Evolutionary conservation across 2,888 invertebrate species (phyloP), one percentile per base, ranked within the genome.

Genomic region (Halocaridina rubra): DNA sequence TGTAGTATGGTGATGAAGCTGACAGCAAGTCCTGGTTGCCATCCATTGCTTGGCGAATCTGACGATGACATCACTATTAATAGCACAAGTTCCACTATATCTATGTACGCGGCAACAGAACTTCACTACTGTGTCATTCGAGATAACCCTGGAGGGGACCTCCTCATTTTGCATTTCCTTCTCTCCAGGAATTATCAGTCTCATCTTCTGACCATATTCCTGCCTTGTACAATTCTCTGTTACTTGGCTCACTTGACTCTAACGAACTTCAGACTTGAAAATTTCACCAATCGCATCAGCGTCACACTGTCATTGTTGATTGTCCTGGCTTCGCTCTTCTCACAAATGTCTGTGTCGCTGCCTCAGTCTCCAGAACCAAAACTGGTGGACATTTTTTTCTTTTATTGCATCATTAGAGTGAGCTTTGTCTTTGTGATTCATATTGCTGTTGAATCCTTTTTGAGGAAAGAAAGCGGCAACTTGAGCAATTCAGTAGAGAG

Each of bases 251-350:
- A 71, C n/a, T 29, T 84, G 27, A 84, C 84, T 16, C 64, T 84
- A 39, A 78, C 78, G 1, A 71, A 64, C 22, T 84, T 84, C 46
- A 71, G 53, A 16, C 53, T 79, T 4, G 78, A 72, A 7, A 64
- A 46, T 32, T 84, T 84, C 74, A 78, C 72, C 27, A 79, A 84
- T 24, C 59, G 79, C 30, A 84, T 84, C 33, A 84, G 78, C 7
- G 79, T 84, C 19, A 79, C 84, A 3, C 61, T 84, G 33, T 84
- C 84, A 0, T 64, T 84, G 16, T 61, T 84, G 57, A 84, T 84
- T 46, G 84, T 84, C 64, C 69, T 84, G n/a, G 79, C 84, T 4
- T 84, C 84, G 0, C 71, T 84, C 7, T 84, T 84, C 57, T 84
- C 84, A n/a, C 84, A 84, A 61, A 74, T 84, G 24, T 46, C 71